These are phyloP conservation scores for Aleiodes testaceus DNA, from an alignment of 2,888 invertebrate genomes.

Conservation along the genomic window DNA sequence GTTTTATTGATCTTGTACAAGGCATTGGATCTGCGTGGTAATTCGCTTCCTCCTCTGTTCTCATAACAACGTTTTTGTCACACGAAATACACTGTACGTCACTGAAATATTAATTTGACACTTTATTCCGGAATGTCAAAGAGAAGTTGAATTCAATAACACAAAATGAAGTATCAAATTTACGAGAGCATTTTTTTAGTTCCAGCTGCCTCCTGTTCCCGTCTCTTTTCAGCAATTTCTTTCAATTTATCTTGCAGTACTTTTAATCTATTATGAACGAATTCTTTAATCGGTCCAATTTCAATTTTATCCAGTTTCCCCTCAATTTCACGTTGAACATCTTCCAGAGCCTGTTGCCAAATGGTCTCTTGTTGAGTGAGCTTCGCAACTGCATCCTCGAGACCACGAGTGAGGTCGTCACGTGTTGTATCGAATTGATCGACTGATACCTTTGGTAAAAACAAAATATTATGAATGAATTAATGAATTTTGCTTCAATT, in stretches of 20 bases:
- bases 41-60: constrained; percentile 74
- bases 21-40: constrained; percentile 76
- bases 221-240: constrained; percentile 76
- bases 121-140: background rate
- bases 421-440: constrained; percentile 82
- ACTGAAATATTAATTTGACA: constrained; percentile 67
- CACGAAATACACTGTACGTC: constrained; percentile 86
- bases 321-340: constrained; percentile 80
- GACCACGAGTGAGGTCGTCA: constrained; percentile 78
- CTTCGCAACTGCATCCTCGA: constrained; percentile 79
- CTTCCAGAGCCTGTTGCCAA: constrained; percentile 80
- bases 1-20: constrained; percentile 78
- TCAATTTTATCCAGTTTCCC: constrained; percentile 81
- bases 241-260: constrained; percentile 79
- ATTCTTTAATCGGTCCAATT: constrained; percentile 78
- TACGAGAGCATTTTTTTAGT: constrained; percentile 80
- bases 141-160: constrained; percentile 10
- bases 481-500: background rate
- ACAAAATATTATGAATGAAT: background rate
- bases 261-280: constrained; percentile 78
- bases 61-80: constrained; percentile 84
- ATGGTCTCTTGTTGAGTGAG: constrained; percentile 78
- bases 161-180: constrained; percentile 34
- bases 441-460: constrained; percentile 73
- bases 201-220: constrained; percentile 83